Evolutionary conservation across 2,888 invertebrate genomes (phyloP), one percentile per base, ranked within the genome.

Genomic region (Lamellibrachia columna): DNA sequence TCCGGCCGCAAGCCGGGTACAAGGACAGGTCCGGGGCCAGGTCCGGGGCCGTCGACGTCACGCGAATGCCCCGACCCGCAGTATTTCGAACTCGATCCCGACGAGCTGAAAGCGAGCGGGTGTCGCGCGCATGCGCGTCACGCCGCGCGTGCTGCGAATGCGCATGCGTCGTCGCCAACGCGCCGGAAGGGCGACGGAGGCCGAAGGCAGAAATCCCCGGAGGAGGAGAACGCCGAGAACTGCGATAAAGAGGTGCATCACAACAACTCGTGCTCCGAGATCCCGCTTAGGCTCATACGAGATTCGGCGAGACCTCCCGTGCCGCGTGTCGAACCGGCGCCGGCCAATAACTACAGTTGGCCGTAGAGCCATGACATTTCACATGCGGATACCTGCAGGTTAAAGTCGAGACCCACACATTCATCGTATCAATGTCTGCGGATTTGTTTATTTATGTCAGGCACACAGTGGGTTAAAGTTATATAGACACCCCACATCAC

Each of bases 231-330:
- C 91, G 93, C 93, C 6, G 94, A 93, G 92, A 94, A 93, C 90
- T 90, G 92, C 91, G 91, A 92, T 52, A 93, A 93, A 60, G 93
- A 93, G 75, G 93, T 93, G 90, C 92, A 92, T 40, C n/a, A 91
- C 52, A 93, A 93, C 90, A 93, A 93, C n/a, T 94, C 94, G n/a
- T 93, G 94, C 92, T 92, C 93, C 53, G 93, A 94, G 53, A 93
- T 94, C 52, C 93, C 94, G n/a, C 90, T 94, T 91, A 90, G 94
- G 91, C 94, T 93, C 60, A 92, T 92, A 91, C 91, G 94, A 91
- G 93, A 93, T 15, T 93, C 93, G 15, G 92, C 93, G 11, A 93
- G 94, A 55, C 52, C 91, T 90, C 6, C 40, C 90, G 60, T 53
- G 90, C 52, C 52, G 15, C 52, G 52, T 58, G 22, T 40, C 28